Evolutionary conservation across 2,113 vertebrate species (phyloP).

Genomic region (Scolopax mira): DNA sequence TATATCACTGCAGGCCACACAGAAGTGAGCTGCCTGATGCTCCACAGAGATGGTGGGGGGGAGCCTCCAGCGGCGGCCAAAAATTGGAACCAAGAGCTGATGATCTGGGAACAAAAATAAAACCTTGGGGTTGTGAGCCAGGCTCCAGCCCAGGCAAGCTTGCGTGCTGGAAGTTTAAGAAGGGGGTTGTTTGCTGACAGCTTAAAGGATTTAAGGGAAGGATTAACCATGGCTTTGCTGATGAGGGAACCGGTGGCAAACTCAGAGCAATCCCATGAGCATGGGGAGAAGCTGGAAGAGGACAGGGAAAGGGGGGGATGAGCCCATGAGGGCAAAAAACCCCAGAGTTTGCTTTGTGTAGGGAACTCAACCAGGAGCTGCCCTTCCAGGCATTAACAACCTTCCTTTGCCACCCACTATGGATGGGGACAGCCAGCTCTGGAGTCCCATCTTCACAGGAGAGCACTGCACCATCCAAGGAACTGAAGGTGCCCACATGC

Average conservation of each 20-base stretch:
- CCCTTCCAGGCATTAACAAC: background rate
- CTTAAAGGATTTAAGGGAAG: conserved; percentile 67
- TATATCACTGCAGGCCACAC: background rate
- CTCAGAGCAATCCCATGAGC: background rate
- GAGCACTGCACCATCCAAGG: accelerated
- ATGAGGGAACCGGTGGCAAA: conserved; percentile 16
- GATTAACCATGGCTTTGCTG: conserved; percentile 65
- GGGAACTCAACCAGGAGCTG: accelerated
- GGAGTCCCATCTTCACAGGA: background rate
- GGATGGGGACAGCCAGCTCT: accelerated
- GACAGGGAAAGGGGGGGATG: background rate
- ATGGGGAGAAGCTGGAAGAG: conserved; percentile 17
- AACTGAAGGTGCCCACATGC: background rate
- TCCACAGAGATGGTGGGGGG: accelerated
- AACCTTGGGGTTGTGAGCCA: background rate
- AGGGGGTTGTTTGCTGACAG: conserved; percentile 56
- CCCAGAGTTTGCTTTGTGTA: background rate
- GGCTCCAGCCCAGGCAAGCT: background rate
- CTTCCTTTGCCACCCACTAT: background rate
- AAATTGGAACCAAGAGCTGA: background rate
- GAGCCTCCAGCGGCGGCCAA: background rate
- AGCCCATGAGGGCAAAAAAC: background rate
- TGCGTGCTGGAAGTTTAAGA: conserved; percentile 53
- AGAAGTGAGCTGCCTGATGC: background rate
- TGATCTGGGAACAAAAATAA: conserved; percentile 3